These are phyloP conservation scores for Atlantisia rogersi DNA, from an alignment of 2,113 vertebrate genomes.

Conservation along the genomic window DNA sequence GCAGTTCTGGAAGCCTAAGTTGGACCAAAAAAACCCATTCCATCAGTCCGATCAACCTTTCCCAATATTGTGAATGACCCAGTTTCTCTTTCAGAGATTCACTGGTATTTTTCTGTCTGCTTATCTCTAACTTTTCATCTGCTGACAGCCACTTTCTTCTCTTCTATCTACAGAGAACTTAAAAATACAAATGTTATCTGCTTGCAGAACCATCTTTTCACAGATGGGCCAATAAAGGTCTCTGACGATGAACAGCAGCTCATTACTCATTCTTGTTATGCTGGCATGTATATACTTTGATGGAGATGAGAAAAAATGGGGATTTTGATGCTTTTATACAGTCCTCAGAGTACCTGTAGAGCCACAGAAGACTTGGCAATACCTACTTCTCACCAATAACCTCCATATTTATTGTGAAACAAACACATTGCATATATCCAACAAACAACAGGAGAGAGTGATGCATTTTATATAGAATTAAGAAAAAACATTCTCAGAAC, in stretches of 20 bases:
- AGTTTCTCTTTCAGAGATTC: background rate
- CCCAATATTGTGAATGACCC: background rate
- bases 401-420: background rate
- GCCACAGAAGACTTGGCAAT: background rate
- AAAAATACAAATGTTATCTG: background rate
- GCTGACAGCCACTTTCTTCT: background rate
- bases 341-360: background rate
- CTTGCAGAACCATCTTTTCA: background rate
- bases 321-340: background rate
- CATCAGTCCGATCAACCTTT: background rate
- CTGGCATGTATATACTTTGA: background rate
- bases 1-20: background rate
- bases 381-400: background rate
- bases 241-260: background rate
- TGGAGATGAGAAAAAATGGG: background rate
- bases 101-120: background rate
- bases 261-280: background rate
- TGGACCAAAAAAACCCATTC: background rate
- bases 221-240: constrained; percentile 25
- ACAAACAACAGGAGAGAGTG: background rate
- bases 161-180: background rate
- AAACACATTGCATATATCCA: background rate
- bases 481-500: background rate
- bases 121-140: background rate
- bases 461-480: background rate